Percentiles rank a stretch among this genome's conserved stretches.
These are phyloP conservation scores for Paramormyrops hopkinsi DNA, from an alignment of 2,797 vertebrate species.

Conservation along the genomic window DNA sequence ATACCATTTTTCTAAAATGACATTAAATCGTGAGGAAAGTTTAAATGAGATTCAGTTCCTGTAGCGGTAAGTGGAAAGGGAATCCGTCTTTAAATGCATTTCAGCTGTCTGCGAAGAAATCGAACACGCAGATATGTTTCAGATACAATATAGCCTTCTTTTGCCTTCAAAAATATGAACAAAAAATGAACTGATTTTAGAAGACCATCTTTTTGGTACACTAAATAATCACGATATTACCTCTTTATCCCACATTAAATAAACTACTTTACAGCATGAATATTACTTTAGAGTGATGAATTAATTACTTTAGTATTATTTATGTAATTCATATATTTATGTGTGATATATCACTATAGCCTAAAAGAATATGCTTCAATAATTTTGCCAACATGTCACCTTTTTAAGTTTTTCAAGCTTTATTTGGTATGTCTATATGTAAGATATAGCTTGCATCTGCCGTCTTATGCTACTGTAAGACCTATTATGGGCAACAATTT, in stretches of 20 bases:
- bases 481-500: not conserved
- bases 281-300: not conserved
- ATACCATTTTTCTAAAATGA: not conserved
- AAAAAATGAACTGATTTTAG: not conserved
- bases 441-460: not conserved
- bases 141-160: not conserved
- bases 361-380: not conserved
- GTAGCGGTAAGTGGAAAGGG: not conserved
- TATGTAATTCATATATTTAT: not conserved
- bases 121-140: not conserved
- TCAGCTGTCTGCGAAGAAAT: not conserved
- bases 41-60: not conserved
- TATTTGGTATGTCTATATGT: not conserved
- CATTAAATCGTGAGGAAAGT: not conserved
- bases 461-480: not conserved
- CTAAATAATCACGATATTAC: not conserved
- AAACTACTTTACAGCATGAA: not conserved
- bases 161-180: not conserved
- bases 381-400: not conserved
- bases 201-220: not conserved
- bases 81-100: not conserved
- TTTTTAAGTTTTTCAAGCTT: not conserved
- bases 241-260: not conserved
- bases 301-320: not conserved
- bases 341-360: not conserved